Conservation (phyloP, 2,113 vertebrate genomes). For the Esox niger region DNA sequence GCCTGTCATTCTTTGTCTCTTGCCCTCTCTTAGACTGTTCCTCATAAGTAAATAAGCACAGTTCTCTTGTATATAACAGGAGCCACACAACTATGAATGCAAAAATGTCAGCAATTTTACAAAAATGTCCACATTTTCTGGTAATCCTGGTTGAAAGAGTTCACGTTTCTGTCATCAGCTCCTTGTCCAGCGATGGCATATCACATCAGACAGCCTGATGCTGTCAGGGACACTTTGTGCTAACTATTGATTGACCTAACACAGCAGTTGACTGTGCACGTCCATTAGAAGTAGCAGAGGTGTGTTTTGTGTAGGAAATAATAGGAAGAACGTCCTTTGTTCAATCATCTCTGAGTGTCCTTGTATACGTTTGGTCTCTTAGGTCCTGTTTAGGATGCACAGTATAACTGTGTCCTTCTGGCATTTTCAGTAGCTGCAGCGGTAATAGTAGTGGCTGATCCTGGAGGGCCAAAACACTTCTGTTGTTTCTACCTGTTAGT, state of each 20-base stretch:
- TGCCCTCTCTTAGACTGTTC: slow-evolving; percentile 1
- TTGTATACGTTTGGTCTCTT: slow-evolving; percentile 39
- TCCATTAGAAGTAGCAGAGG: slow-evolving; percentile 5
- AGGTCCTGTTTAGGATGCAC: slow-evolving; percentile 34
- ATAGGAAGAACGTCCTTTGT: slow-evolving; percentile 30
- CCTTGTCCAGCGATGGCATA: not conserved
- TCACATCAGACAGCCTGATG: not conserved
- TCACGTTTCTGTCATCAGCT: no score
- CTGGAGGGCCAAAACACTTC: no score
- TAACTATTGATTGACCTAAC: not conserved
- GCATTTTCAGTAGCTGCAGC: not conserved
- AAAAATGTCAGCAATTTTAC: no score
- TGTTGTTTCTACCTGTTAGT: no score
- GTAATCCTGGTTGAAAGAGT: no score
- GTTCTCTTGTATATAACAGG: not conserved
- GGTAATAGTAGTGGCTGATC: slow-evolving; percentile 4
- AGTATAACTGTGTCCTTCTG: not conserved
- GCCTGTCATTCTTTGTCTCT: not conserved
- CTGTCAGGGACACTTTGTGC: not conserved
- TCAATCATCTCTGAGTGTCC: slow-evolving; percentile 29
- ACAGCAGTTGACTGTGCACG: not conserved
- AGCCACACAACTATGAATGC: not conserved
- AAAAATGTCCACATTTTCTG: no score
- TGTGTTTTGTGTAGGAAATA: slow-evolving; percentile 31
- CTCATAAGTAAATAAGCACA: slow-evolving; percentile 27